Base-by-base conservation (phyloP, 2,113 vertebrate genomes). In the Scalopus aquaticus region DNA sequence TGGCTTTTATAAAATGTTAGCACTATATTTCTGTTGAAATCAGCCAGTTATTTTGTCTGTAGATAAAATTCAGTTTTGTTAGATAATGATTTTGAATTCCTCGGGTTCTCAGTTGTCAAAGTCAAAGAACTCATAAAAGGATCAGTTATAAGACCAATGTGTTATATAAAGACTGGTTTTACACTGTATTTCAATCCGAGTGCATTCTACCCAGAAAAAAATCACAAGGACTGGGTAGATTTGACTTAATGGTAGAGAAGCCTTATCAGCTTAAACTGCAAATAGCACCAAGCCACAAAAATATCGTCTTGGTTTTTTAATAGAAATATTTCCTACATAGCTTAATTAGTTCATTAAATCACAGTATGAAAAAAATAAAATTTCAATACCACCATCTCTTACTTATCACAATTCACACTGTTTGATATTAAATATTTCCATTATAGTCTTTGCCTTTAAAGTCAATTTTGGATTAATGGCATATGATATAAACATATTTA, bases 1-100 rank as follows among this genome's bases (percentile, higher is more conserved):
- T 35, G 65, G 65, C 70, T 54, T 72, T 90, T 62, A n/a, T 32
- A 86, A 91, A 87, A 46, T 30, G 24, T 65, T 54, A 78, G 13
- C 15, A 62, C 5, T 60, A 2, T 13, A 64, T 74, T 83, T 79
- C 39, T 56, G 74, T 11, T 83, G 51, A 87, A 78, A 70, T 62
- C 22, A 79, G 44, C 28, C 26, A 65, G 54, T 51, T 89, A 87
- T 32, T 78, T 82, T 92, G 44, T 80, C 67, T 73, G 81, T 4
- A 85, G 60, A 78, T 44, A 81, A 88, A 96, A 83, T 90, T 86
- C 26, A 69, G 60, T 92, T 96, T 85, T 91, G 19, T 90, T 92
- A 49, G 17, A 35, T 6, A 28, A 9, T 85, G 4, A 84, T 64
- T 54, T 88, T 15, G 17, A 90, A 81, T 94, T 81, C 22, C 42